Evolutionary conservation across 1,140 invertebrate genomes (phyloP), one percentile per base, ranked within the genome.

Genomic region (Halictus rubicundus): DNA sequence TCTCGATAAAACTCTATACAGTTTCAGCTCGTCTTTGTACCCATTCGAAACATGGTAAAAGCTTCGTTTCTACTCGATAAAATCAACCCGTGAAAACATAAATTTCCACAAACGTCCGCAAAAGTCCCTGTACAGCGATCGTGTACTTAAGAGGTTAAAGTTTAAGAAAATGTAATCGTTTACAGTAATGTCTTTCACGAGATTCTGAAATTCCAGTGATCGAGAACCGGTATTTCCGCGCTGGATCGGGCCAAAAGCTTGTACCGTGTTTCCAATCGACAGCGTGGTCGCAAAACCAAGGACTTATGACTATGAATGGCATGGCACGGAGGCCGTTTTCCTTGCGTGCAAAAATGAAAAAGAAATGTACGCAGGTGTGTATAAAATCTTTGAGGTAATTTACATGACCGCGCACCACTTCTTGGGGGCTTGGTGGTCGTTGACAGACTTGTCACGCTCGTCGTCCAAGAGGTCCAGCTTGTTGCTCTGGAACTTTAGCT

Each of bases 341-440:
- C 16, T 70, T 27, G 60, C n/a, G 46, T 65, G 46, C n/a, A 52
- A 42, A 46, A 70, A 77, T 60, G 61, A 46, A 61, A 49, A 61
- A 14, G 12, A 14, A 25, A 25, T 54, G 49, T 68, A 16, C 14
- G 14, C 25, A 46, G 42, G 25, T 39, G 32, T 65, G 23, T 42
- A 66, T 32, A 23, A 76, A 60, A 79, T 59, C 49, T 61, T 23
- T 70, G 6, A 46, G 42, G 19, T 68, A 63, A 42, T 87, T 90
- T 90, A 92, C 91, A 92, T 91, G 73, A 92, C 82, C 52, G 80
- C 27, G 82, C 91, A 92, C 91, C 91, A 92, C 76, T 90, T 87
- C 72, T 90, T 83, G 78, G 49, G 59, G 81, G 61, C 59, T 81
- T 79, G 68, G 19, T 79, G 68, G 19, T 84, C 85, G 39, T 65